Evolutionary conservation across 1,140 invertebrate species (phyloP).

Genomic region (Nautilus pompilius): DNA sequence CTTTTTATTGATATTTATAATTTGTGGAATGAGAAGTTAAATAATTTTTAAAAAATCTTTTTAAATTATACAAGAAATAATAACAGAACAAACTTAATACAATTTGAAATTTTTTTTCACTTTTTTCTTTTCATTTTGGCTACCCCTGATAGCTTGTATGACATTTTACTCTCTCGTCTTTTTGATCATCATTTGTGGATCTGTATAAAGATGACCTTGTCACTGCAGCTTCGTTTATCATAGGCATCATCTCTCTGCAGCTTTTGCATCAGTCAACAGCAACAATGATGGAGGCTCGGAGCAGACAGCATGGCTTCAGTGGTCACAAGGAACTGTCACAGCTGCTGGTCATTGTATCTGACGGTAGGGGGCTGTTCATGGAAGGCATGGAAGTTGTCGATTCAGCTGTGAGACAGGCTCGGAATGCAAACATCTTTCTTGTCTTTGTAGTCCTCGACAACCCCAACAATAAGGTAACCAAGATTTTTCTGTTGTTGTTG

Average conservation of each 20-base stretch:
- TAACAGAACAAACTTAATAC: too few relatives aligned
- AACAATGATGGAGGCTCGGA: slow-evolving; percentile 40
- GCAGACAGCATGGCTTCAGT: slow-evolving; percentile 20
- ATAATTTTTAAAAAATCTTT: too few relatives aligned
- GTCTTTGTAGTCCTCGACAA: slow-evolving; percentile 96
- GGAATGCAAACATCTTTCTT: slow-evolving; percentile 80
- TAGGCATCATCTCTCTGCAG: too few relatives aligned
- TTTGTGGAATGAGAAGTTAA: too few relatives aligned
- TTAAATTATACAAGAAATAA: too few relatives aligned
- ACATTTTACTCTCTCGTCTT: neutral
- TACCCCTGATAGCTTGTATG: too few relatives aligned
- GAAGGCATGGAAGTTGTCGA: slow-evolving; percentile 78
- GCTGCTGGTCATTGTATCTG: slow-evolving; percentile 81
- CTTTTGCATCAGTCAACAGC: slow-evolving; percentile 72
- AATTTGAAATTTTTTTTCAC: too few relatives aligned
- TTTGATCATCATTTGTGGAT: too few relatives aligned
- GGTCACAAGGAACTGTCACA: slow-evolving; percentile 60
- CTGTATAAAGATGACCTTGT: too few relatives aligned
- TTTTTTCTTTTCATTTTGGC: too few relatives aligned
- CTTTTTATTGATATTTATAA: too few relatives aligned
- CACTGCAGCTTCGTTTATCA: too few relatives aligned
- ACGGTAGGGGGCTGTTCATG: slow-evolving; percentile 89
- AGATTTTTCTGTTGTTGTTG: neutral
- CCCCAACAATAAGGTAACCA: slow-evolving; percentile 77
- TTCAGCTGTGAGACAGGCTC: slow-evolving; percentile 75